Percentiles rank a stretch among this genome's conserved stretches.
Conservation (phyloP, 1,140 invertebrate species). For the Bombus waltoni region DNA sequence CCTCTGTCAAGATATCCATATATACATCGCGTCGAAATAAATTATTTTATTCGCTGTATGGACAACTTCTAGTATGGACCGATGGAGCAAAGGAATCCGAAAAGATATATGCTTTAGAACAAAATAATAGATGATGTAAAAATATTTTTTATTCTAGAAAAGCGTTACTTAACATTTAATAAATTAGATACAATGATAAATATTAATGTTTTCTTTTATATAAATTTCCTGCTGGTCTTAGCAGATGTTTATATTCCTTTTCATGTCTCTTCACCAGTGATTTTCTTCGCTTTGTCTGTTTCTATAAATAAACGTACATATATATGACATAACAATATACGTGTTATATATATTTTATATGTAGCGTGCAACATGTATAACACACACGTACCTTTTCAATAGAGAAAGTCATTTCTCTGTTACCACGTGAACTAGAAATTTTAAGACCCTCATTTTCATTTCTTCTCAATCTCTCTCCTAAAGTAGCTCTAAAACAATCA, state of each 20-base stretch:
- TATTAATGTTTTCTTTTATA: slow-evolving; percentile 67
- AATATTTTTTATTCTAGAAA: slow-evolving; percentile 21
- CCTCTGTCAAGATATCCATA: slow-evolving; percentile 71
- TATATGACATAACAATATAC: neutral
- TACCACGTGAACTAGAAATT: slow-evolving; percentile 85
- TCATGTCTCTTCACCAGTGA: slow-evolving; percentile 85
- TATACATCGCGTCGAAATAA: slow-evolving; percentile 54
- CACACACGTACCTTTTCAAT: slow-evolving; percentile 83
- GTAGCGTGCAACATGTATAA: neutral
- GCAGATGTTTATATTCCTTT: slow-evolving; percentile 88
- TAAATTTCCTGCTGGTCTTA: slow-evolving; percentile 86
- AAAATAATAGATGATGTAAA: slow-evolving; percentile 8
- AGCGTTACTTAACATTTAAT: slow-evolving; percentile 21
- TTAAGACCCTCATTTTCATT: slow-evolving; percentile 84
- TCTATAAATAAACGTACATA: slow-evolving; percentile 49
- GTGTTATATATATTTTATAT: neutral
- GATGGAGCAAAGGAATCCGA: neutral
- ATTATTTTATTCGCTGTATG: slow-evolving; percentile 49
- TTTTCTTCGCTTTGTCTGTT: slow-evolving; percentile 46
- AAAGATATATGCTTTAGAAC: neutral
- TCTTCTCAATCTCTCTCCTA: slow-evolving; percentile 87
- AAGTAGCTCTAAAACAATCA: slow-evolving; percentile 84
- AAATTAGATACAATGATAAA: slow-evolving; percentile 29
- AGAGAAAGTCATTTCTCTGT: slow-evolving; percentile 91
- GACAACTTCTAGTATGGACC: neutral